Base-by-base conservation (phyloP, 2,113 vertebrate genomes). In the Menura novaehollandiae region DNA sequence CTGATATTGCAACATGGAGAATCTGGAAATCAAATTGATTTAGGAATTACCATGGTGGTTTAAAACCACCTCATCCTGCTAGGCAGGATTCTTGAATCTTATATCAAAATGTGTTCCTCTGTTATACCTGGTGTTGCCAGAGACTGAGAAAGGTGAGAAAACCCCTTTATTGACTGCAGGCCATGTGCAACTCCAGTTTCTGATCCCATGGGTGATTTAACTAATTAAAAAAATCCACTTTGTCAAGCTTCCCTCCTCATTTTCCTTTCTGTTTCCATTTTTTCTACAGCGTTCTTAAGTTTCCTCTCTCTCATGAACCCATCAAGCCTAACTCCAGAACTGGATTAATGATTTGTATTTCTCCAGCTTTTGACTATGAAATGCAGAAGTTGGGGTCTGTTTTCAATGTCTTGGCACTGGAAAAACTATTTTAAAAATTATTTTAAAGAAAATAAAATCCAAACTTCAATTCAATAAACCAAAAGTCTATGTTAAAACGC, bases 1-100 rank as follows among this genome's bases (percentile, higher is more conserved):
- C 32, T 60, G n/a, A 37, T 46, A 64, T 1, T 1, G 0, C 24
- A 58, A 32, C 27, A 66, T 0, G 1, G 26, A 68, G 20, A 32
- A 81, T 53, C 41, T 67, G 60, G 56, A 93, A 80, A 85, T 53
- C n/a, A 75, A 75, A 75, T 17, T 52, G 19, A 33, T 86, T 67
- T 47, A 63, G n/a, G 32, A 72, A 88, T 62, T 52, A 62, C 15
- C 28, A 19, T 2, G 5, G 47, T 64, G 35, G 13, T 47, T 93
- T 67, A 49, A 74, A 67, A 27, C 19, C 35, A 73, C 13, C 5
- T 66, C 35, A 35, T 82, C 27, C 32, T 53, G 20, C 35, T 56
- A 59, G 39, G 26, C 26, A 91, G 60, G 23, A 46, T 23, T 79
- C 79, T 78, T 15, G 27, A 68, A 37, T 51, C 35, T 47, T 43